Percentiles rank a stretch among this genome's conserved stretches.
Conservation (phyloP, 2,888 invertebrate species). For the Cosmorhoe ocellata region DNA sequence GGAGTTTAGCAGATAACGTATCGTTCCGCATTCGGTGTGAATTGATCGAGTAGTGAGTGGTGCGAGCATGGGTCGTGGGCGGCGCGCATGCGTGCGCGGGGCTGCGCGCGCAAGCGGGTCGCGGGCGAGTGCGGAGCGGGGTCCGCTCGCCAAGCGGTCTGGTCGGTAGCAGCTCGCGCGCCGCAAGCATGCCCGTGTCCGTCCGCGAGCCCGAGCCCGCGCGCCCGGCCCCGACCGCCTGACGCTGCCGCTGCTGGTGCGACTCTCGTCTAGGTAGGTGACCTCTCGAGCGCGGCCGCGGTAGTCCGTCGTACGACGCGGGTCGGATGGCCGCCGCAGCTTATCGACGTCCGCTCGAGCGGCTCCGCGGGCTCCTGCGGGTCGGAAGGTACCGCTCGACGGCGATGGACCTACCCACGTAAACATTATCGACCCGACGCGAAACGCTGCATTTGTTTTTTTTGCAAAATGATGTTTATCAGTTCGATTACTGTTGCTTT, state of each 20-base stretch:
- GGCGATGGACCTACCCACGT: too few relatives aligned
- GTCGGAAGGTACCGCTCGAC: neutral
- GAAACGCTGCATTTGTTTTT: constrained; percentile 18
- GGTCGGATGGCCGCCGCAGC: too few relatives aligned
- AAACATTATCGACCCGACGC: constrained; percentile 32
- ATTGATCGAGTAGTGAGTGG: too few relatives aligned
- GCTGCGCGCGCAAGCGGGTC: too few relatives aligned
- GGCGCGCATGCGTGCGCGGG: too few relatives aligned
- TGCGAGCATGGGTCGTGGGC: too few relatives aligned
- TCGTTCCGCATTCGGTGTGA: neutral
- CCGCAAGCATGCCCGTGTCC: constrained; percentile 6
- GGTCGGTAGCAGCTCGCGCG: neutral
- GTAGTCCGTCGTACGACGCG: too few relatives aligned
- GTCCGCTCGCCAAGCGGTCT: neutral
- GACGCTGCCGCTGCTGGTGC: neutral
- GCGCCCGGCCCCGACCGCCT: constrained; percentile 14
- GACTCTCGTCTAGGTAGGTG: too few relatives aligned
- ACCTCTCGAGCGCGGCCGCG: too few relatives aligned
- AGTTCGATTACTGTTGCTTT: too few relatives aligned
- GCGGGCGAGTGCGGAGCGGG: too few relatives aligned
- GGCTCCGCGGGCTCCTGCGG: neutral
- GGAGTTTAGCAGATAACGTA: too few relatives aligned
- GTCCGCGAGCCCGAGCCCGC: neutral
- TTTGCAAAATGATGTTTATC: constrained; percentile 7
- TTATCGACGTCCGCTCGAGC: neutral